Percentiles rank a stretch among this genome's conserved stretches.
Conservation (phyloP, 2,888 invertebrate genomes). For the Nebria brevicollis region DNA sequence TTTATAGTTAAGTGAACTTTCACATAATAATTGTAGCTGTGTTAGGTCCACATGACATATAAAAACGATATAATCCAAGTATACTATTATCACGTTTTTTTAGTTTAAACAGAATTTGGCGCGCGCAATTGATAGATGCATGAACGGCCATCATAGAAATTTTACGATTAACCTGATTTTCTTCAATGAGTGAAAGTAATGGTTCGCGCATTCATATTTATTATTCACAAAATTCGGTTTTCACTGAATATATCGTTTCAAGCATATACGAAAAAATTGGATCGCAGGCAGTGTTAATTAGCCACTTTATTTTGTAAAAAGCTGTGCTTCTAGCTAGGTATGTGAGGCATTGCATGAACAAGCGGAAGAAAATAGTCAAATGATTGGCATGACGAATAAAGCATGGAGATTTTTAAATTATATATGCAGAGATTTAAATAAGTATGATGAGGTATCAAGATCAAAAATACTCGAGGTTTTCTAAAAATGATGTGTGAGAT, state of each 20-base stretch:
- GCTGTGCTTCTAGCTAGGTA: neutral
- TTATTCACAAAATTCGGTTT: constrained; percentile 1
- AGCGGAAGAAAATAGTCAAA: too few relatives aligned
- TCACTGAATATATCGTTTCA: neutral
- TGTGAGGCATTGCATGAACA: too few relatives aligned
- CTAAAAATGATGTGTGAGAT: neutral
- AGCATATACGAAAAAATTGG: too few relatives aligned
- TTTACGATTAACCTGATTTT: neutral
- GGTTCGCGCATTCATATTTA: neutral
- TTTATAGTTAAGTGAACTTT: neutral
- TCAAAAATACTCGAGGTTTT: neutral
- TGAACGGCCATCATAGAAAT: neutral
- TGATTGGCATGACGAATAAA: neutral
- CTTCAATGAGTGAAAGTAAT: neutral
- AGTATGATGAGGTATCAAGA: too few relatives aligned
- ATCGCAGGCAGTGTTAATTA: too few relatives aligned
- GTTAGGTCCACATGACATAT: neutral
- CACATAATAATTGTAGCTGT: neutral
- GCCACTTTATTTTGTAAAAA: neutral
- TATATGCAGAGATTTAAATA: neutral
- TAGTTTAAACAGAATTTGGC: neutral
- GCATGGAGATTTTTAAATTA: neutral
- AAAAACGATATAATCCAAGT: neutral
- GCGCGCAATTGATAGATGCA: neutral
- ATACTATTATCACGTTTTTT: neutral